phyloP scores from a whole-genome alignment of 2,113 vertebrate genomes.

The Geococcyx californianus region DNA sequence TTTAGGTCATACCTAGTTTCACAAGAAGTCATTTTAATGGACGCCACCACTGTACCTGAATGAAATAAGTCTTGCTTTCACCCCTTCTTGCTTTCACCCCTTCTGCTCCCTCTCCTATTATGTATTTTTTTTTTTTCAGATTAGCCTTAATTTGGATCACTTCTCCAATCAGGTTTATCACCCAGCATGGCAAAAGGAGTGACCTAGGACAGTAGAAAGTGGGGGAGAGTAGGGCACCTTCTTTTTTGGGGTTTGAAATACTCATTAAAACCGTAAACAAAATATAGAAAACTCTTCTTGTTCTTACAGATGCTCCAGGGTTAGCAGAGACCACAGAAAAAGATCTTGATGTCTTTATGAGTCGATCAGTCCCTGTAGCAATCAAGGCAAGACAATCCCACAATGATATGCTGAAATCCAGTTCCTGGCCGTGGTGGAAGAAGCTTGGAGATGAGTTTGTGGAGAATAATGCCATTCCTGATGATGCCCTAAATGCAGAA shows the following conservation, averaged over 20 bases:
- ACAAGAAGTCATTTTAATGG: not conserved
- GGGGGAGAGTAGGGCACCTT: not conserved
- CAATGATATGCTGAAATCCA: slow-evolving; percentile 78
- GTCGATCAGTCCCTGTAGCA: slow-evolving; percentile 83
- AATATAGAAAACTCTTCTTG: not conserved
- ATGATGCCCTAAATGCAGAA: slow-evolving; percentile 76
- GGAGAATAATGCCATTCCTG: slow-evolving; percentile 64
- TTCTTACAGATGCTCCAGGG: slow-evolving; percentile 83
- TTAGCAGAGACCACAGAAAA: slow-evolving; percentile 73
- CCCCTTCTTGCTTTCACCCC: not conserved
- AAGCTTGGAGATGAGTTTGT: slow-evolving; percentile 80
- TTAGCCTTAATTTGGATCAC: not conserved
- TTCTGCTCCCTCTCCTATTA: not conserved
- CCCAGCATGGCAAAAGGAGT: not conserved
- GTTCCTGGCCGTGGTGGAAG: slow-evolving; percentile 89
- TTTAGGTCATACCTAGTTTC: not conserved
- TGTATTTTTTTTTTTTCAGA: not conserved
- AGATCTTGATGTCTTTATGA: slow-evolving; percentile 80
- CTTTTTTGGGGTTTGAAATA: not conserved
- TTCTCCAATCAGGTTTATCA: not conserved
- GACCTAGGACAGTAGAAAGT: not conserved
- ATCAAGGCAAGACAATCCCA: slow-evolving; percentile 85
- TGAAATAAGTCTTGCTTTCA: not conserved
- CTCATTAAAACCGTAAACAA: not conserved
- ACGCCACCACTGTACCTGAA: not conserved